Percentiles rank a stretch among this genome's conserved stretches.
Conservation (phyloP, 2,888 invertebrate genomes). For the Clivina fossor region DNA sequence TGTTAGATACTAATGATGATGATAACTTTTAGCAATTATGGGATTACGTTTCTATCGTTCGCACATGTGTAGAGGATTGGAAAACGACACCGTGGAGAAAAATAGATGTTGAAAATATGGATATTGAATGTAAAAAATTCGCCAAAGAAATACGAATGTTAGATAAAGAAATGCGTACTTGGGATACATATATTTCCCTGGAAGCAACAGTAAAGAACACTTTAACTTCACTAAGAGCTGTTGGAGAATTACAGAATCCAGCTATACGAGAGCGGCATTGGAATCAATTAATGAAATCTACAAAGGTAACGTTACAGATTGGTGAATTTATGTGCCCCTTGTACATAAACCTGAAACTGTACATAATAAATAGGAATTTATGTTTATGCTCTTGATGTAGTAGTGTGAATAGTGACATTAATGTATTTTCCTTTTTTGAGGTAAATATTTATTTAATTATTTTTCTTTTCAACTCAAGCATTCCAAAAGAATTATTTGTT, state of each 20-base stretch:
- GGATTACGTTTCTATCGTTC: conserved; percentile 91
- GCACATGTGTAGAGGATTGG: conserved; percentile 93
- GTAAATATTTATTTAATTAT: no score
- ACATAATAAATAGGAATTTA: no score
- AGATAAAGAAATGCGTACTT: conserved; percentile 94
- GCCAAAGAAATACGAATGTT: conserved; percentile 89
- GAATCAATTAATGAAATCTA: conserved; percentile 95
- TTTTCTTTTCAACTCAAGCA: no score
- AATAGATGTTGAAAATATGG: conserved; percentile 98
- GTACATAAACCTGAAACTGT: background rate
- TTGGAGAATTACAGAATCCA: conserved; percentile 93
- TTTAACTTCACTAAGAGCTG: conserved; percentile 90
- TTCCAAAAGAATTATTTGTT: no score
- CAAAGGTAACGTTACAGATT: conserved; percentile 80
- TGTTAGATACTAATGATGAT: no score
- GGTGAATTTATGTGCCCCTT: background rate
- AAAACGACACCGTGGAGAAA: conserved; percentile 96
- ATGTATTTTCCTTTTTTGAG: no score
- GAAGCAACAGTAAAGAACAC: conserved; percentile 96
- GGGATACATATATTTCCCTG: conserved; percentile 87
- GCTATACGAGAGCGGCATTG: conserved; percentile 95
- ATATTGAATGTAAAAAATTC: conserved; percentile 97
- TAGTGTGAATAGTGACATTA: no score
- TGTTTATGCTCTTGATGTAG: no score
- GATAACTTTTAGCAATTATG: conserved; percentile 85